Evolutionary conservation across 2,113 vertebrate genomes (phyloP), one percentile per base, ranked within the genome.

Genomic region (Alligator sinensis): DNA sequence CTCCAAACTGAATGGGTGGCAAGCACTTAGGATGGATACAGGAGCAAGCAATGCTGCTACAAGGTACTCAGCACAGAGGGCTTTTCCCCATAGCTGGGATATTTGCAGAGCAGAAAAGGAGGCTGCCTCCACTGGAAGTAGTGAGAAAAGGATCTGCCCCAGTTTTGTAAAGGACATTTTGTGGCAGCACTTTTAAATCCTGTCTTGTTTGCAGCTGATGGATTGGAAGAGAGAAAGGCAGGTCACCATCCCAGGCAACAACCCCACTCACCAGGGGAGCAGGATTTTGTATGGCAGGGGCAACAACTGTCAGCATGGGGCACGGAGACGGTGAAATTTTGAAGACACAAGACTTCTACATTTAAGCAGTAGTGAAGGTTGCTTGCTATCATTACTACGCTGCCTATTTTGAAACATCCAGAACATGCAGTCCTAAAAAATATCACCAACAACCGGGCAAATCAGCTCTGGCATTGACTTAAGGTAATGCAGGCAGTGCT

Each of bases 281-380:
- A 18, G 28, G 18, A 74, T 38, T 24, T 3, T 27, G 34, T 38
- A 72, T 21, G 34, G 14, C 60, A 12, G 0, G 0, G 34, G 0
- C 2, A 38, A 25, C 6, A 27, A 30, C 64, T 18, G 70, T 59
- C 16, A 1, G 24, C 22, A 5, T 62, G 1, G 55, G 55, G 78
- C 27, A 4, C 76, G 2, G 30, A 25, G 61, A 3, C 19, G 47
- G 47, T 74, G 34, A 62, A 61, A 28, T 4, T 2, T 4, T 60
- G 2, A 2, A 59, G 68, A 9, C 2, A 9, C 0, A 14, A 3
- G 8, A 22, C 2, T 0, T 0, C 34, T 2, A 0, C 2, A 5
- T 11, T 5, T 4, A 5, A 63, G 77, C 75, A 80, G 21, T 60
- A 7, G 3, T 2, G 58, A 27, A 55, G 79, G 55, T 3, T 9